phyloP scores from a whole-genome alignment of 2,797 vertebrate genomes.

The Trachurus trachurus region DNA sequence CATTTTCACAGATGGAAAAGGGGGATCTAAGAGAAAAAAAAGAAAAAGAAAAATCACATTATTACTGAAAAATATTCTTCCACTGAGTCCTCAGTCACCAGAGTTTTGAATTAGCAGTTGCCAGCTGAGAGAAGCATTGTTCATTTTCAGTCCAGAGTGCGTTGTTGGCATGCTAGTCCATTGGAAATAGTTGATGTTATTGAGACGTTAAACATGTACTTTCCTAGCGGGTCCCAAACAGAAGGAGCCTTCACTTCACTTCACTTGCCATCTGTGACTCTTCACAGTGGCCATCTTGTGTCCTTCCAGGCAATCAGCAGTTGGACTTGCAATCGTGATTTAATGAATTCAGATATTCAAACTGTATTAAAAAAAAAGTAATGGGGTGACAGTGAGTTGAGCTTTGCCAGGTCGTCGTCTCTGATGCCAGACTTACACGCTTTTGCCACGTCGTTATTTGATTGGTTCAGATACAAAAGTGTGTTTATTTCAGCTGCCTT shows the following conservation, averaged over 20 bases:
- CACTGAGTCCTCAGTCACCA: slow-evolving; percentile 26
- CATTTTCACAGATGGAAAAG: slow-evolving; percentile 7
- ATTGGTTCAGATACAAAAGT: slow-evolving; percentile 58
- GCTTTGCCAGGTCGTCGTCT: slow-evolving; percentile 44
- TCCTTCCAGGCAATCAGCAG: slow-evolving; percentile 44
- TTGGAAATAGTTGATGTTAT: slow-evolving; percentile 42
- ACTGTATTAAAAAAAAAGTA: slow-evolving; percentile 1
- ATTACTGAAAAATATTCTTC: slow-evolving; percentile 20
- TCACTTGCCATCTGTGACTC: slow-evolving; percentile 22
- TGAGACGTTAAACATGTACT: slow-evolving; percentile 25
- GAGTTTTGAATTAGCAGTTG: slow-evolving; percentile 24
- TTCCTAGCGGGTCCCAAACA: slow-evolving; percentile 27
- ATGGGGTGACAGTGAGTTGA: slow-evolving; percentile 10
- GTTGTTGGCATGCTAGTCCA: slow-evolving; percentile 35
- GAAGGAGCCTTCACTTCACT: slow-evolving; percentile 42
- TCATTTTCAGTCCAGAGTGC: slow-evolving; percentile 33
- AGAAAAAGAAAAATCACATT: slow-evolving; percentile 1
- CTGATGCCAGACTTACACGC: slow-evolving; percentile 63
- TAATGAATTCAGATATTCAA: slow-evolving; percentile 34
- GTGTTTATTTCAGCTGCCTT: slow-evolving; percentile 77
- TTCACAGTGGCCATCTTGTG: slow-evolving; percentile 34
- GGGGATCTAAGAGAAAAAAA: background rate
- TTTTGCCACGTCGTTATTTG: slow-evolving; percentile 71
- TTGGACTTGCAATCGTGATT: slow-evolving; percentile 31
- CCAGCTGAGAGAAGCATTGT: slow-evolving; percentile 24